Evolutionary conservation across 2,797 vertebrate species (phyloP).

Genomic region (Bovichtus variegatus): DNA sequence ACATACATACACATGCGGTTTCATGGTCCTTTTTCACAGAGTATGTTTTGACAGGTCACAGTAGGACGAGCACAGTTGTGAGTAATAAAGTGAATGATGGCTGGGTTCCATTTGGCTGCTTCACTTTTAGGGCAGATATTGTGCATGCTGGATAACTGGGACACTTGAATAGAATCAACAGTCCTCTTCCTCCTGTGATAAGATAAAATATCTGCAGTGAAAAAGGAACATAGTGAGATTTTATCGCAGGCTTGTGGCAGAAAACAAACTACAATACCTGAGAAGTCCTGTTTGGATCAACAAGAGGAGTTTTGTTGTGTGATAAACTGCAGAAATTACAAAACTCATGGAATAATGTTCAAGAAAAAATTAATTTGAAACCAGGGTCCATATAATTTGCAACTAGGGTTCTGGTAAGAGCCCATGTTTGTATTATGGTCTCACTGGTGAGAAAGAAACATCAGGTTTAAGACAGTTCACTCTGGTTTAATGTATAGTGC

Average conservation of each 20-base stretch:
- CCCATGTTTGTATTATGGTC: background rate
- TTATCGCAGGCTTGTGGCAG: background rate
- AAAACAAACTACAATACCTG: background rate
- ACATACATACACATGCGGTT: too few relatives aligned
- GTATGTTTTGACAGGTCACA: background rate
- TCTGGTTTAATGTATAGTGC: background rate
- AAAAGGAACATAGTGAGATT: background rate
- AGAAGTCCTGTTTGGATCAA: background rate
- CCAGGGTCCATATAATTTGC: background rate
- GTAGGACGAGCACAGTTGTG: background rate
- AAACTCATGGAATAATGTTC: background rate
- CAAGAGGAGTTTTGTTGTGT: background rate
- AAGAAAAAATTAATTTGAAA: background rate
- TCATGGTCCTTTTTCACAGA: background rate
- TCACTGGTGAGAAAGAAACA: background rate
- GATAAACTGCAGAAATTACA: background rate
- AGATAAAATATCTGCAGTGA: background rate
- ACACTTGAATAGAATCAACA: background rate
- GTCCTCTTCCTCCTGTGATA: background rate
- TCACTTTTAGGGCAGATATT: too few relatives aligned
- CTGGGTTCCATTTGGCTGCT: background rate
- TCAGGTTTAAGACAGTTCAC: background rate
- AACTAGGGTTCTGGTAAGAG: background rate
- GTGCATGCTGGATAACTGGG: background rate
- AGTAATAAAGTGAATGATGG: slow-evolving; percentile 1